Evolutionary conservation across 2,888 invertebrate species (phyloP).

Genomic region (Aphrophora alni): DNA sequence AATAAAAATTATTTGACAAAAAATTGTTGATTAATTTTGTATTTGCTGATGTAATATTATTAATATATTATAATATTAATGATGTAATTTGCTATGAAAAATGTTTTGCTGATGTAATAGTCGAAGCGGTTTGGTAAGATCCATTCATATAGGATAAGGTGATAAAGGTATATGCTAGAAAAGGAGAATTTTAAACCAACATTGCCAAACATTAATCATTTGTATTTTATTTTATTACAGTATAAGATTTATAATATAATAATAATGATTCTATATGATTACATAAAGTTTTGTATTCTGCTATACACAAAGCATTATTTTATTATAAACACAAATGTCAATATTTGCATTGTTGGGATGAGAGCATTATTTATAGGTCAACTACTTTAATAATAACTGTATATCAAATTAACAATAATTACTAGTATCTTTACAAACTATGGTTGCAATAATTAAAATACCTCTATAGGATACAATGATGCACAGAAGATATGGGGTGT

Average conservation of each 20-base stretch:
- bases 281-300: constrained; percentile 23
- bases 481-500: background rate
- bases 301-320: constrained; percentile 33
- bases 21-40: too few species aligned
- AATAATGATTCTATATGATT: background rate
- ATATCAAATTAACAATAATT: background rate
- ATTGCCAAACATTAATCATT: background rate
- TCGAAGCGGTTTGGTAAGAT: too few species aligned
- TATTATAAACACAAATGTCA: constrained; percentile 14
- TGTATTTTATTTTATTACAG: background rate
- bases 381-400: background rate
- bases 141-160: too few species aligned
- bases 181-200: background rate
- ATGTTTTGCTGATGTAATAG: too few species aligned
- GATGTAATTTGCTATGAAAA: too few species aligned
- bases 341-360: constrained; percentile 26
- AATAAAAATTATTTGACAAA: too few species aligned
- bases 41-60: too few species aligned
- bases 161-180: too few species aligned
- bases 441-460: background rate
- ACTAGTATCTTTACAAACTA: background rate
- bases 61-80: too few species aligned
- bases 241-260: constrained; percentile 4
- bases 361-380: background rate
- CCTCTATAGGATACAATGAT: background rate